Evolutionary conservation across 2,113 vertebrate genomes (phyloP).

Genomic region (Hyaena hyaena): DNA sequence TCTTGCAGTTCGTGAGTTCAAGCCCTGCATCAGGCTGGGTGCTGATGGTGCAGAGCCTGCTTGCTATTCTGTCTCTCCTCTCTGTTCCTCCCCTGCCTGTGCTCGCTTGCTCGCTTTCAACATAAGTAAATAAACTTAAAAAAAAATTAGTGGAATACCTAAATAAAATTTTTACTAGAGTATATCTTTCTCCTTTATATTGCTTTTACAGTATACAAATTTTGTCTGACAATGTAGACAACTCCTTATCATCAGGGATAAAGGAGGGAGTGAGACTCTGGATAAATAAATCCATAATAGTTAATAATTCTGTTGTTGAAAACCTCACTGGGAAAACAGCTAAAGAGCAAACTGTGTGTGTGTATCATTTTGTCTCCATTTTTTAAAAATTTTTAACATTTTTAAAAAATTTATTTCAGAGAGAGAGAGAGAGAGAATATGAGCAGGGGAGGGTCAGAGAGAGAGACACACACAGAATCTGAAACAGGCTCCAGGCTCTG

Average conservation of each 20-base stretch:
- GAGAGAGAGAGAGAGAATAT: no score
- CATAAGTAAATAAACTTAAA: no score
- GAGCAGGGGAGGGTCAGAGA: no score
- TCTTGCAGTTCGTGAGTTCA: no score
- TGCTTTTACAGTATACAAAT: not conserved
- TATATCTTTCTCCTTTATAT: not conserved
- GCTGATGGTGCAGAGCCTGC: no score
- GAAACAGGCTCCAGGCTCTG: no score
- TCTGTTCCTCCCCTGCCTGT: no score
- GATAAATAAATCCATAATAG: not conserved
- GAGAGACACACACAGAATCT: no score
- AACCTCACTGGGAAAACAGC: not conserved
- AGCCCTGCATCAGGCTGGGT: no score
- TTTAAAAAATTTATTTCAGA: no score
- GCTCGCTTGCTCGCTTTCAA: no score
- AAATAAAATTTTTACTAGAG: not conserved
- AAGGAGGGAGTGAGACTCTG: not conserved
- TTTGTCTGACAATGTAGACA: conserved; percentile 1
- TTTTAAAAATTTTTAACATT: not conserved
- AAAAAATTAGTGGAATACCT: not conserved
- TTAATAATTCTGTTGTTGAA: not conserved
- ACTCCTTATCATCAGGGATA: not conserved
- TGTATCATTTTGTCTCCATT: conserved; percentile 15
- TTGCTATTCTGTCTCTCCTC: no score
- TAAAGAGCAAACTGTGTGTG: not conserved